phyloP scores from a whole-genome alignment of 2,797 vertebrate species.

The Schizopygopsis malacanthus region DNA sequence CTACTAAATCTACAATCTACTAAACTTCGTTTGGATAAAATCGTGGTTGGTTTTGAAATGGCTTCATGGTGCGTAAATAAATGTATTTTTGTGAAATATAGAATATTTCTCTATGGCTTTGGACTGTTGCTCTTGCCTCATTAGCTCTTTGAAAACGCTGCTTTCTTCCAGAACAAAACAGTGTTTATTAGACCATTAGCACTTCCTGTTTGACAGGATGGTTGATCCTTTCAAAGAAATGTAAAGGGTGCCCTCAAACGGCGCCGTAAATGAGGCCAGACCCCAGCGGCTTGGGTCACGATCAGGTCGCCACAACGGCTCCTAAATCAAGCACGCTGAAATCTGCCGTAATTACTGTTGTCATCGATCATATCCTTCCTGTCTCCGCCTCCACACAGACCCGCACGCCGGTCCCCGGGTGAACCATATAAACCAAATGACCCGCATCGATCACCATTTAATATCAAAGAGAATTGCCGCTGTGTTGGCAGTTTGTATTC shows the following conservation, averaged over 20 bases:
- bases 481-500: constrained; percentile 44
- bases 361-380: constrained; percentile 54
- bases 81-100: neutral
- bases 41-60: neutral
- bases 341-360: constrained; percentile 57
- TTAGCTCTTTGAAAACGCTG: neutral
- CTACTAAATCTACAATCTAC: too few relatives aligned
- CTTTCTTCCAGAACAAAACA: constrained; percentile 3
- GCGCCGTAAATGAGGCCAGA: constrained; percentile 31
- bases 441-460: constrained; percentile 57
- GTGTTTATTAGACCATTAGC: constrained; percentile 28
- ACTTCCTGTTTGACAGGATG: constrained; percentile 29
- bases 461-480: constrained; percentile 43
- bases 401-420: neutral
- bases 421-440: constrained; percentile 50
- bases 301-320: constrained; percentile 31
- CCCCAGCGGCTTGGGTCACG: constrained; percentile 18
- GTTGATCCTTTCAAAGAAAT: constrained; percentile 34
- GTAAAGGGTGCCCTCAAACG: constrained; percentile 31
- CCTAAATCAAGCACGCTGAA: constrained; percentile 47
- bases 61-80: neutral
- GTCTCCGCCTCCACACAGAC: constrained; percentile 11
- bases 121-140: neutral
- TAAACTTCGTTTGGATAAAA: too few relatives aligned
- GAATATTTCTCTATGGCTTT: neutral